phyloP scores from a whole-genome alignment of 2,113 vertebrate species.

The Lophius piscatorius region DNA sequence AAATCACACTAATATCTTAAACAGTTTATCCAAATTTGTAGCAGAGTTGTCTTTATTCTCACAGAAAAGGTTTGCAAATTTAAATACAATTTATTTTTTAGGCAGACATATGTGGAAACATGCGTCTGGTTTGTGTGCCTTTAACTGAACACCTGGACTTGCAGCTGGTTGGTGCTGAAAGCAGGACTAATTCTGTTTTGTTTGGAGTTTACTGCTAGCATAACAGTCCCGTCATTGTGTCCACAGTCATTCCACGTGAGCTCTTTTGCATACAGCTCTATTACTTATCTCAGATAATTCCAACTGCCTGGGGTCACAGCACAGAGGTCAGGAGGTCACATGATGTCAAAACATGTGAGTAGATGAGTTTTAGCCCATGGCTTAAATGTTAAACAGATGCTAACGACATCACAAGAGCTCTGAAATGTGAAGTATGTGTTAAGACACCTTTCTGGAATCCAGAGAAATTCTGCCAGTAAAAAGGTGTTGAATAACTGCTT shows the following conservation, averaged over 20 bases:
- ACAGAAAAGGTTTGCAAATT: too few species aligned
- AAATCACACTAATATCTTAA: too few species aligned
- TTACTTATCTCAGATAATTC: constrained; percentile 55
- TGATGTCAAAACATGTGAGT: constrained; percentile 37
- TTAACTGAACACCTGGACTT: constrained; percentile 10
- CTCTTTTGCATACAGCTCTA: constrained; percentile 57
- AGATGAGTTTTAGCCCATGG: constrained; percentile 3
- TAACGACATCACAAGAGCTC: not conserved
- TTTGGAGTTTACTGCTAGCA: constrained; percentile 41
- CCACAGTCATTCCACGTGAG: constrained; percentile 42
- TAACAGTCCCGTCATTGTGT: constrained; percentile 61
- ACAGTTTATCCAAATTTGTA: too few species aligned
- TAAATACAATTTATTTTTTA: not conserved
- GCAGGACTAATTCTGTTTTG: constrained; percentile 26
- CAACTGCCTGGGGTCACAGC: constrained; percentile 27
- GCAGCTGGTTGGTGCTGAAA: constrained; percentile 11
- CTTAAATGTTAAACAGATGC: constrained; percentile 15
- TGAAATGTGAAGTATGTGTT: constrained; percentile 10
- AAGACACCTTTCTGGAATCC: constrained; percentile 2
- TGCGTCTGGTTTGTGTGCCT: not conserved
- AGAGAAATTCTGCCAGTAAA: not conserved
- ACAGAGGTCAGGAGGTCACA: constrained; percentile 43
- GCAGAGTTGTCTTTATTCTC: too few species aligned
- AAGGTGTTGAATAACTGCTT: not conserved
- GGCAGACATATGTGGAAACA: not conserved